Percentiles rank a stretch among this genome's conserved stretches.
These are phyloP conservation scores for Cinara cedri DNA, from an alignment of 2,888 invertebrate genomes.

Conservation along the genomic window DNA sequence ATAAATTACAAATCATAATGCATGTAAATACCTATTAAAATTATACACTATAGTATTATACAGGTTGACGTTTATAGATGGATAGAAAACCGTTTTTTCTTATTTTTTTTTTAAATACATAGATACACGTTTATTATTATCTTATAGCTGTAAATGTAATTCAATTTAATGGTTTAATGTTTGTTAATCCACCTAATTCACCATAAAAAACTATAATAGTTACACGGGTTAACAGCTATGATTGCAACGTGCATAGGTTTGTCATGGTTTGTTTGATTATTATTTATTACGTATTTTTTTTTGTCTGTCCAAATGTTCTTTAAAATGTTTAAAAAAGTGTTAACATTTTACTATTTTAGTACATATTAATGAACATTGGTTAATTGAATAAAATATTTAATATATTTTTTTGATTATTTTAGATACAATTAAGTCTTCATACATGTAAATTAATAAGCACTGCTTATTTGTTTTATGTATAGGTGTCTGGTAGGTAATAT, in stretches of 20 bases:
- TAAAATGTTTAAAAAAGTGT: conserved; percentile 2
- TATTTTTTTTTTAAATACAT: too few relatives aligned
- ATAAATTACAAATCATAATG: too few relatives aligned
- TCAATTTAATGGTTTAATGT: conserved; percentile 43
- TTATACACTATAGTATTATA: background rate
- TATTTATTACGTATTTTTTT: background rate
- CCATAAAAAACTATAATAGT: conserved; percentile 19
- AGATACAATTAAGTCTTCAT: background rate
- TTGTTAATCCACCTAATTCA: conserved; percentile 7
- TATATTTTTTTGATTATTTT: background rate
- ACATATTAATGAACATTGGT: background rate
- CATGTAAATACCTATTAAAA: background rate
- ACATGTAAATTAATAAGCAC: too few relatives aligned
- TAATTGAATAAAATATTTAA: background rate
- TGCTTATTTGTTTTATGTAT: too few relatives aligned
- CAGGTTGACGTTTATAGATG: background rate
- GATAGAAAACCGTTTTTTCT: background rate
- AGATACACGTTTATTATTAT: conserved; percentile 17
- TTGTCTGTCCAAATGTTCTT: background rate
- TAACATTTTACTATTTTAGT: conserved; percentile 4
- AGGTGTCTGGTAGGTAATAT: too few relatives aligned
- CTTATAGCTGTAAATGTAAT: conserved; percentile 30
- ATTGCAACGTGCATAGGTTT: background rate
- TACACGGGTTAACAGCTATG: conserved; percentile 23
- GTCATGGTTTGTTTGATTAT: conserved; percentile 24